These are phyloP conservation scores for Hydropsyche betteni DNA, from an alignment of 2,888 invertebrate genomes.

Conservation along the genomic window DNA sequence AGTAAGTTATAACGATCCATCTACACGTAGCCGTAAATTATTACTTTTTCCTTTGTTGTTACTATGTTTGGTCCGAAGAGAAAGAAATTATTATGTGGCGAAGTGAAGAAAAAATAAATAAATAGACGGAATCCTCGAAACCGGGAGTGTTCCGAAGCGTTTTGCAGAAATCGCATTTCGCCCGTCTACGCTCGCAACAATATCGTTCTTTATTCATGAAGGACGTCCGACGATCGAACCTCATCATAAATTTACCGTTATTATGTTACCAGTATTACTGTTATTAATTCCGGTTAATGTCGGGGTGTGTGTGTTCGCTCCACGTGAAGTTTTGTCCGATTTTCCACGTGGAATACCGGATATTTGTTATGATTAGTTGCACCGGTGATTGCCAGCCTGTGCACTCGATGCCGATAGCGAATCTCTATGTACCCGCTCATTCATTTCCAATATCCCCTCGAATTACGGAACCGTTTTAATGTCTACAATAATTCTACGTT, in stretches of 20 bases:
- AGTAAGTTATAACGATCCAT: constrained; percentile 38
- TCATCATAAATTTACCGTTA: too few relatives aligned
- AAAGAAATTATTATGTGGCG: constrained; percentile 8
- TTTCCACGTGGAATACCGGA: constrained; percentile 29
- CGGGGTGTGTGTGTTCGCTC: neutral
- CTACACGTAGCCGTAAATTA: constrained; percentile 32
- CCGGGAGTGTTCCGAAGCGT: too few relatives aligned
- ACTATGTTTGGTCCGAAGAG: constrained; percentile 13
- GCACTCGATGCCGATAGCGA: neutral
- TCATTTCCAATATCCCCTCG: constrained; percentile 5
- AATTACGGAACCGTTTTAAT: too few relatives aligned
- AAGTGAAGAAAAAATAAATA: too few relatives aligned
- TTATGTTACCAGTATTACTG: too few relatives aligned
- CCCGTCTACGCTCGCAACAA: too few relatives aligned
- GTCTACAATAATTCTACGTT: too few relatives aligned
- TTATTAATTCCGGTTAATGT: too few relatives aligned
- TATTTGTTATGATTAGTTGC: constrained; percentile 36
- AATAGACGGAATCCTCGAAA: too few relatives aligned
- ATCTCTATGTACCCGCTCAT: neutral
- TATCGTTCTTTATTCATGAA: too few relatives aligned
- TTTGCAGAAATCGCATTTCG: too few relatives aligned
- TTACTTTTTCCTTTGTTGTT: constrained; percentile 29
- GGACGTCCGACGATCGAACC: too few relatives aligned
- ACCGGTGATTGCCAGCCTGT: constrained; percentile 8
- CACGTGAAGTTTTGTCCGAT: constrained; percentile 6